Evolutionary conservation across 2,888 invertebrate genomes (phyloP), one percentile per base, ranked within the genome.

Genomic region (Andrena fulva): DNA sequence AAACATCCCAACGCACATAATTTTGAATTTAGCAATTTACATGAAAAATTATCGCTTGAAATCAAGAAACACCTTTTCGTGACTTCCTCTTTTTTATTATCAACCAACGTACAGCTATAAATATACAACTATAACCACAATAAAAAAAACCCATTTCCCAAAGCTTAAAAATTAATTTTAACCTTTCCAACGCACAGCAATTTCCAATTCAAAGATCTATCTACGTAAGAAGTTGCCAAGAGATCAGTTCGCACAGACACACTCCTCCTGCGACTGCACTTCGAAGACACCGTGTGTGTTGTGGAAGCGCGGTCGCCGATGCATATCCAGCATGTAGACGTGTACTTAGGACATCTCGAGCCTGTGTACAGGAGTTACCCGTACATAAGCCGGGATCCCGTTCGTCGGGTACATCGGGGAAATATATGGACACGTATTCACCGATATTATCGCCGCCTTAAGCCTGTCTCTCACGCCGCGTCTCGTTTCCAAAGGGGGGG

Each of bases 401-500:
- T 90, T 90, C 83, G 82, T 87, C 82, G 89, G 84, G 70, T 83
- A 77, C 88, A 82, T 85, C 73, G 77, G 60, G 67, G 79, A 85
- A 87, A 76, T 80, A 80, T 82, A 87, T 82, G 64, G 68, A 82
- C 78, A 70, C 73, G 63, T 63, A 77, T 77, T 69, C 66, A 59
- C 68, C 74, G 87, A 86, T 87, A 86, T 82, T 86, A 87, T 86
- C 85, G 77, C 59, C 73, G 72, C 50, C 70, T 87, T 82, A 84
- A 70, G 86, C 73, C 74, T 59, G 50, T 66, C 60, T 68, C 77
- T 68, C 77, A 66, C 64, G 48, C 63, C 54, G 35, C 42, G 69
- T 66, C 56, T 56, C 42, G 63, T 77, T 73, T 81, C 77, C 73
- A 66, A 66, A 63, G 52, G 33, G 81, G 62, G 59, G 33, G 77